phyloP scores from a whole-genome alignment of 2,113 vertebrate species.

The Callopanchax toddi region DNA sequence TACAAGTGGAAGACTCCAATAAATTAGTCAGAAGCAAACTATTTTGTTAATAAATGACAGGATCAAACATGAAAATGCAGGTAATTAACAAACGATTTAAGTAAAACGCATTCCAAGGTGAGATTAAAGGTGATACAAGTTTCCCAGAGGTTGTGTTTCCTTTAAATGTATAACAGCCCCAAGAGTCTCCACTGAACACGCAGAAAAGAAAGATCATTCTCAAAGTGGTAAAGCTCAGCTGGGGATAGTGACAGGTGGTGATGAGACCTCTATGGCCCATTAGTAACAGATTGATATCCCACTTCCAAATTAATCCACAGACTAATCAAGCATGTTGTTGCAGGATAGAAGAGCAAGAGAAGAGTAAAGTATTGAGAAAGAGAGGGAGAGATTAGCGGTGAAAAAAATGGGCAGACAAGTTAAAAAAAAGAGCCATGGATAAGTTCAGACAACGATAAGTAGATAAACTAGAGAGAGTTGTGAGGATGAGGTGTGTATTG shows the following conservation, averaged over 20 bases:
- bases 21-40: background rate
- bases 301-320: conserved; percentile 80
- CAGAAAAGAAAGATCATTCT: conserved; percentile 60
- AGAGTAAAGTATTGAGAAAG: conserved; percentile 37
- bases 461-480: conserved; percentile 64
- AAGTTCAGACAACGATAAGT: conserved; percentile 58
- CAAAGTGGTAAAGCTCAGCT: conserved; percentile 76
- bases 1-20: background rate
- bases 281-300: conserved; percentile 79
- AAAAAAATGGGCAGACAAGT: conserved; percentile 64
- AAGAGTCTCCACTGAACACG: conserved; percentile 40
- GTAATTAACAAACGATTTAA: conserved; percentile 9
- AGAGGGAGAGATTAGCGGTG: conserved; percentile 33
- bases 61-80: conserved; percentile 11
- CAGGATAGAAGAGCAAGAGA: conserved; percentile 51
- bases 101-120: conserved; percentile 15
- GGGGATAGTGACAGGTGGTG: conserved; percentile 72
- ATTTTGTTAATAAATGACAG: background rate
- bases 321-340: conserved; percentile 80
- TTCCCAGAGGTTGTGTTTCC: conserved; percentile 34
- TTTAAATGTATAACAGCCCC: conserved; percentile 4
- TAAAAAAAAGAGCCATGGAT: conserved; percentile 59
- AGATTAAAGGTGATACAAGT: conserved; percentile 37
- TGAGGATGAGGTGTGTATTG: conserved; percentile 65
- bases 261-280: conserved; percentile 80